A percentile compares a stretch with the other conserved stretches of the same genome.
These are phyloP conservation scores for Sphaerophoria taeniata DNA, from an alignment of 2,888 invertebrate species.

Conservation along the genomic window DNA sequence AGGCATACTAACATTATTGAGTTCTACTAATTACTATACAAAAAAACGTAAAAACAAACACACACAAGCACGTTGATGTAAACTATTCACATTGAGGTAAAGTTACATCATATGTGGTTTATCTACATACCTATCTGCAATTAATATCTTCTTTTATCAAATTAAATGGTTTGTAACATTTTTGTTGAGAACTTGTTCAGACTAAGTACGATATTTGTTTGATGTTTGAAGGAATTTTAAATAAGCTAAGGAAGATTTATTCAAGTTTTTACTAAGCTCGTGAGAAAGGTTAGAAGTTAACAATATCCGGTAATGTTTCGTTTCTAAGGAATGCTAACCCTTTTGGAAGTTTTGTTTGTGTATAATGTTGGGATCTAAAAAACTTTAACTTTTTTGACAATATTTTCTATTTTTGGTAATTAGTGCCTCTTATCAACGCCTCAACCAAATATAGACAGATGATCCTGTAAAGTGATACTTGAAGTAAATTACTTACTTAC, in stretches of 20 bases:
- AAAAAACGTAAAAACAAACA: slow-evolving; percentile 23
- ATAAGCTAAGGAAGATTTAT: slow-evolving; percentile 2
- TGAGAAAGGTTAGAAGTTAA: too few species aligned
- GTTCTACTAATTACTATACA: slow-evolving; percentile 51
- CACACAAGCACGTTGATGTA: neutral
- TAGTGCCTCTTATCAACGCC: too few species aligned
- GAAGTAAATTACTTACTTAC: too few species aligned
- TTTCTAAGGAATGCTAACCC: too few species aligned
- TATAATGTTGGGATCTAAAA: too few species aligned
- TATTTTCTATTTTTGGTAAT: too few species aligned
- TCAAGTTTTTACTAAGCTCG: too few species aligned
- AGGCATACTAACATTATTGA: slow-evolving; percentile 44
- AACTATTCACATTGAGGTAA: slow-evolving; percentile 27
- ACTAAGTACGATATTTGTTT: neutral
- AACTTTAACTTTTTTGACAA: too few species aligned
- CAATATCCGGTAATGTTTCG: too few species aligned
- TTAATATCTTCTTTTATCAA: slow-evolving; percentile 5
- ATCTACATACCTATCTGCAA: neutral
- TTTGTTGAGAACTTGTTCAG: slow-evolving; percentile 48
- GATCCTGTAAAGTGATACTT: too few species aligned
- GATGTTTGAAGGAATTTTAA: neutral
- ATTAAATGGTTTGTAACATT: slow-evolving; percentile 11
- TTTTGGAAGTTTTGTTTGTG: too few species aligned
- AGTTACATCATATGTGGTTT: slow-evolving; percentile 59
- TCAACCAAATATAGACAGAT: too few species aligned